These are phyloP conservation scores for Didymodactylos carnosus DNA, from an alignment of 2,888 invertebrate genomes.

Conservation along the genomic window DNA sequence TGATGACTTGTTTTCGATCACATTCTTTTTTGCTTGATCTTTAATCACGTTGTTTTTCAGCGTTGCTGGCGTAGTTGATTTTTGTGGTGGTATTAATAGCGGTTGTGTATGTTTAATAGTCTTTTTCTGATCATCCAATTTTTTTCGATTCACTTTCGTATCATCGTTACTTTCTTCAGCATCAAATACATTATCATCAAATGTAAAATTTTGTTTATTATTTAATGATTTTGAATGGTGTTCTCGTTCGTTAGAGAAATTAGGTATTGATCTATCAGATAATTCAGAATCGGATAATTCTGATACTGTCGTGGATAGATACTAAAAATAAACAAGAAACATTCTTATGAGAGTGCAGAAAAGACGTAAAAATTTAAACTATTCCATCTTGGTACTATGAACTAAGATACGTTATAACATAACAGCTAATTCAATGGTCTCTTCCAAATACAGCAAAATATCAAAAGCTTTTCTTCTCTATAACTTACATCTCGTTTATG, in stretches of 20 bases:
- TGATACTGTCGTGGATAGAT: not conserved
- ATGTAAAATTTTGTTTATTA: not conserved
- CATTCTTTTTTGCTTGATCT: not conserved
- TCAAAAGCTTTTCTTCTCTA: no score
- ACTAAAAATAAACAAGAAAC: not conserved
- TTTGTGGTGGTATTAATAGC: not conserved
- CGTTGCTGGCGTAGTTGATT: not conserved
- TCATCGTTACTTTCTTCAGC: not conserved
- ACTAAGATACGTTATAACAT: no score
- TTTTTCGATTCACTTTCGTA: no score
- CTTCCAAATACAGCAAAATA: no score
- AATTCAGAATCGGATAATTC: not conserved
- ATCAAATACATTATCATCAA: not conserved
- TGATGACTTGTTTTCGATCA: not conserved
- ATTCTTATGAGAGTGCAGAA: no score
- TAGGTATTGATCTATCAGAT: no score
- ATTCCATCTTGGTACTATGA: no score
- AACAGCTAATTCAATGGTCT: no score
- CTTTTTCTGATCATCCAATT: not conserved
- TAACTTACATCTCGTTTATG: not conserved
- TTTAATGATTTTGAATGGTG: not conserved
- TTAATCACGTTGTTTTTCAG: not conserved
- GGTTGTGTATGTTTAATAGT: not conserved
- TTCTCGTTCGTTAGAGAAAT: no score
- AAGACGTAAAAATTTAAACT: not conserved